Conservation (phyloP, 2,888 invertebrate genomes). For the Aporophyla lueneburgensis region DNA sequence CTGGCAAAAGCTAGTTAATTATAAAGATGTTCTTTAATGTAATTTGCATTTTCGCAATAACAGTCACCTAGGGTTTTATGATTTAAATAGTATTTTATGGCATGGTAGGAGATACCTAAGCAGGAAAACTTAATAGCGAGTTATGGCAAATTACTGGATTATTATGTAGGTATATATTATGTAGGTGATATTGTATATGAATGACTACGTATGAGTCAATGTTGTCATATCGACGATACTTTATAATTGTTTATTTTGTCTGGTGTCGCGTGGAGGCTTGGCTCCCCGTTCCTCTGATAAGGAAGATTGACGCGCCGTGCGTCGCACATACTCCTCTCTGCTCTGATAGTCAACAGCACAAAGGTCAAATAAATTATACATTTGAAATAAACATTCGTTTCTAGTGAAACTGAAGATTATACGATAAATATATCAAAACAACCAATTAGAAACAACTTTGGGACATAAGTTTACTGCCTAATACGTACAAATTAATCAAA, state of each 20-base stretch:
- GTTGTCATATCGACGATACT: conserved; percentile 42
- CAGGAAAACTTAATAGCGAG: neutral
- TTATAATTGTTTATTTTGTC: conserved; percentile 53
- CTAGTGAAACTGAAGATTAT: conserved; percentile 18
- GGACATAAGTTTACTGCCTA: too few relatives aligned
- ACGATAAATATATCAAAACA: conserved; percentile 10
- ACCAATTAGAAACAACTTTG: conserved; percentile 16
- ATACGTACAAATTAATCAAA: conserved; percentile 6
- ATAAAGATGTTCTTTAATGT: neutral
- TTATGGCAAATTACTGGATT: conserved; percentile 25
- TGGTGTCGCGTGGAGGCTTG: conserved; percentile 69
- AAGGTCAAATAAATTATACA: conserved; percentile 57
- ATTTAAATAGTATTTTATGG: neutral
- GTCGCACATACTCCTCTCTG: conserved; percentile 57
- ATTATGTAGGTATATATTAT: conserved; percentile 3
- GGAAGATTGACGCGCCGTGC: conserved; percentile 56
- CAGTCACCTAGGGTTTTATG: neutral
- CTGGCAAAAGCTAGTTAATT: too few relatives aligned
- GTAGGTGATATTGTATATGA: neutral
- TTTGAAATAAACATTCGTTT: conserved; percentile 44
- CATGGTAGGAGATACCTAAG: neutral
- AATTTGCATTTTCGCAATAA: neutral
- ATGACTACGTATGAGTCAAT: conserved; percentile 53
- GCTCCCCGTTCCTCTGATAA: conserved; percentile 67
- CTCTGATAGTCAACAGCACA: conserved; percentile 54